Evolutionary conservation across 2,888 invertebrate genomes (phyloP).

Genomic region (Orthosia gothica): DNA sequence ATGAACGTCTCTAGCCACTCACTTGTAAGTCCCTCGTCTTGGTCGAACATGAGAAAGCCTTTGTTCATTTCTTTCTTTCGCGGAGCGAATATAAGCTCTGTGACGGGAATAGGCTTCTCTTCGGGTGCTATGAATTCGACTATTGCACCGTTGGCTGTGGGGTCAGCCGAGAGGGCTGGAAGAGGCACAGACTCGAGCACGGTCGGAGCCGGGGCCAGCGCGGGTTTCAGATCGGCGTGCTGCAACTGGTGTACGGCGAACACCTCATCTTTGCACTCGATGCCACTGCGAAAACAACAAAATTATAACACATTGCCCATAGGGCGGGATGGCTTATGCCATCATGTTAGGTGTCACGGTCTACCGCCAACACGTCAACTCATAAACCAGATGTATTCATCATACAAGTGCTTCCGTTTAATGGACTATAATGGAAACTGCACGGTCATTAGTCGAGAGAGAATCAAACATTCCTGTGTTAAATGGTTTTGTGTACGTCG

Average conservation of each 20-base stretch:
- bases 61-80: constrained; percentile 98
- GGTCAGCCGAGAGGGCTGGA: constrained; percentile 71
- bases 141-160: constrained; percentile 83
- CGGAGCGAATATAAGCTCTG: constrained; percentile 95
- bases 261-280: constrained; percentile 95
- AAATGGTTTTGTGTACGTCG: constrained; percentile 75
- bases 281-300: constrained; percentile 92
- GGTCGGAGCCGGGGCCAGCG: constrained; percentile 72
- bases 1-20: constrained; percentile 86
- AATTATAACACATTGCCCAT: constrained; percentile 73
- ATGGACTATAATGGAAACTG: constrained; percentile 73
- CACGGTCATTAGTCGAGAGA: constrained; percentile 76
- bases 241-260: constrained; percentile 93
- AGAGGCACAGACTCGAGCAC: constrained; percentile 63
- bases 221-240: constrained; percentile 86
- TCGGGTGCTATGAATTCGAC: constrained; percentile 83
- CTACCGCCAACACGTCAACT: constrained; percentile 67
- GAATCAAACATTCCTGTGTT: constrained; percentile 74
- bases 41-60: constrained; percentile 97
- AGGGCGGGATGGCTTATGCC: constrained; percentile 62
- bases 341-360: constrained; percentile 65
- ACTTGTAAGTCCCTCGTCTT: constrained; percentile 97
- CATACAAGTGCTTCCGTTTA: constrained; percentile 72
- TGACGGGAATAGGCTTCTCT: constrained; percentile 93
- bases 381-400: constrained; percentile 64